phyloP scores from a whole-genome alignment of 2,888 invertebrate genomes.

The Sarcophaga rosellei region DNA sequence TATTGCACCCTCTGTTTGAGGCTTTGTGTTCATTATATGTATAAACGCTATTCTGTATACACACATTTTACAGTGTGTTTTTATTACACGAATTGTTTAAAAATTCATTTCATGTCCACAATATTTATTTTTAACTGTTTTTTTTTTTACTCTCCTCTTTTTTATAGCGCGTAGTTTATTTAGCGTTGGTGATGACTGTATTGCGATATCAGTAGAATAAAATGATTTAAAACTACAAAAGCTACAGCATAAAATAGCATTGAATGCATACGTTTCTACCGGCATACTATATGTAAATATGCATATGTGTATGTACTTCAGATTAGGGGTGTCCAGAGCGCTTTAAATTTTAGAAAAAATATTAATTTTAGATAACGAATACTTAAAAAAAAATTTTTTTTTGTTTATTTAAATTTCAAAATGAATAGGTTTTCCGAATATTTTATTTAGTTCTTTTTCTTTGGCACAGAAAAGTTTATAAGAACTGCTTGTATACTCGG shows the following conservation, averaged over 20 bases:
- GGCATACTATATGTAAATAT: background rate
- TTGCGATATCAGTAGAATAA: background rate
- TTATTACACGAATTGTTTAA: conserved; percentile 38
- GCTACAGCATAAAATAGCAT: conserved; percentile 25
- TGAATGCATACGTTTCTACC: conserved; percentile 21
- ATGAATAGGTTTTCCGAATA: too few species aligned
- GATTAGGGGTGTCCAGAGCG: too few species aligned
- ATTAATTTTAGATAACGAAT: too few species aligned
- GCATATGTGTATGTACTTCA: too few species aligned
- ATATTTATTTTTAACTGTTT: conserved; percentile 34
- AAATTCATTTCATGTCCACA: conserved; percentile 53
- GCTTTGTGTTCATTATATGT: conserved; percentile 11
- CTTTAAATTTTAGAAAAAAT: too few species aligned
- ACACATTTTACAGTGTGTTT: background rate
- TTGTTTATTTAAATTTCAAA: too few species aligned
- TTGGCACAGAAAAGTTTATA: conserved; percentile 4
- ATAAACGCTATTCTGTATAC: conserved; percentile 24
- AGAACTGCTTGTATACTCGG: conserved; percentile 41
- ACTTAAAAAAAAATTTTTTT: too few species aligned
- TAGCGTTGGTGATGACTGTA: conserved; percentile 26
- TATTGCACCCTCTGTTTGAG: conserved; percentile 13
- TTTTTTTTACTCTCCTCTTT: conserved; percentile 19
- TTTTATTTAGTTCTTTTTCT: too few species aligned
- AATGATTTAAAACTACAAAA: conserved; percentile 1
- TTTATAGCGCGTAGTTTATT: conserved; percentile 37